Conservation (phyloP, 1,140 invertebrate genomes). For the Archegozetes longisetosus region DNA sequence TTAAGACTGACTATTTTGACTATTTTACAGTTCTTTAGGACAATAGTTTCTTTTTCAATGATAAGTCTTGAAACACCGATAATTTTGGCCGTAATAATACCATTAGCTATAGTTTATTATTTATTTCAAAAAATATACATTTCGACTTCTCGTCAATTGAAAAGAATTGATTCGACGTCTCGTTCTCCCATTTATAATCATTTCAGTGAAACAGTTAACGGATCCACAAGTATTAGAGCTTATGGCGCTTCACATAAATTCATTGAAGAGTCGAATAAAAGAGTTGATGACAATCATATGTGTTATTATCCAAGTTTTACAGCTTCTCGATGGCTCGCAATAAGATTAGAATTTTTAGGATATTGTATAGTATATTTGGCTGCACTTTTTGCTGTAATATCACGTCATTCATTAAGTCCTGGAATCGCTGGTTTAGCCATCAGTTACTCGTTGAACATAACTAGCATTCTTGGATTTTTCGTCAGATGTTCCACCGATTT, state of each 20-base stretch:
- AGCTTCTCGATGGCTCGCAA: conserved; percentile 28
- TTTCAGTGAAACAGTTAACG: conserved; percentile 32
- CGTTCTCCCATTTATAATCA: conserved; percentile 38
- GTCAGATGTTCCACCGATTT: conserved; percentile 42
- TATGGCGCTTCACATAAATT: conserved; percentile 21
- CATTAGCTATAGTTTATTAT: conserved; percentile 38
- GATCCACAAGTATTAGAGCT: conserved; percentile 29
- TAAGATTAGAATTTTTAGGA: conserved; percentile 29
- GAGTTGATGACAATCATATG: conserved; percentile 35
- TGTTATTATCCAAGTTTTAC: conserved; percentile 29
- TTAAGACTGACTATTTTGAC: conserved; percentile 31
- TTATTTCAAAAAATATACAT: conserved; percentile 38
- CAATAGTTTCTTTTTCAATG: conserved; percentile 66
- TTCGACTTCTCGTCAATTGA: conserved; percentile 36
- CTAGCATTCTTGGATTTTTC: conserved; percentile 40
- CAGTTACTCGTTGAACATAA: conserved; percentile 67
- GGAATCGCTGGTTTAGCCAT: conserved; percentile 73
- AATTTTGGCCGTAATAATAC: conserved; percentile 52
- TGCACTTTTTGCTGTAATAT: conserved; percentile 65
- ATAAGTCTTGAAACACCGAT: conserved; percentile 45
- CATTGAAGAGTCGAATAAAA: not conserved
- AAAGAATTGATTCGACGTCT: conserved; percentile 36
- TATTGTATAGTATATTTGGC: conserved; percentile 35
- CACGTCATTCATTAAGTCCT: conserved; percentile 45
- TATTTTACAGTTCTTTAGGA: conserved; percentile 36